phyloP scores from a whole-genome alignment of 2,113 vertebrate species.

The Pollachius pollachius region DNA sequence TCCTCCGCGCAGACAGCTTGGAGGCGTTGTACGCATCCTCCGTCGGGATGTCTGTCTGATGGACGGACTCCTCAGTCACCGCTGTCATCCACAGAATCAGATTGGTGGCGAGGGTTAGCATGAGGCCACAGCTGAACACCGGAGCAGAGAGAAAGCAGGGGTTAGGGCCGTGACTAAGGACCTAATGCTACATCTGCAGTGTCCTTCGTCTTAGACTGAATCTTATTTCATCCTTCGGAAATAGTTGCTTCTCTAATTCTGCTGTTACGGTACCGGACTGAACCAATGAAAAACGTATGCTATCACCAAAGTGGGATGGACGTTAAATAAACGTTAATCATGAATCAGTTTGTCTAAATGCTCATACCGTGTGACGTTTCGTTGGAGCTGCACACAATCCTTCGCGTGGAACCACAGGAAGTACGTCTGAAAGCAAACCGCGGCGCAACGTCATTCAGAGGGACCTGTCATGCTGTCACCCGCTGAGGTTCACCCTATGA shows the following conservation, averaged over 20 bases:
- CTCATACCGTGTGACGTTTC: conserved; percentile 82
- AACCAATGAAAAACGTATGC: no score
- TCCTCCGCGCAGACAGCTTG: neutral
- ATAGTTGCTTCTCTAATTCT: no score
- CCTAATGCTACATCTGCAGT: no score
- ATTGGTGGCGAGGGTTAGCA: conserved; percentile 90
- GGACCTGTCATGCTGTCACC: neutral
- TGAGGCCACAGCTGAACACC: conserved; percentile 83
- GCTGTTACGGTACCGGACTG: no score
- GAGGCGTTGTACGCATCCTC: conserved; percentile 8
- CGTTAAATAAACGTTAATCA: no score
- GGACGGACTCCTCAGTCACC: conserved; percentile 90
- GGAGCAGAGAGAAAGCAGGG: neutral
- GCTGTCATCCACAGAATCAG: conserved; percentile 88
- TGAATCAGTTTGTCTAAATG: neutral
- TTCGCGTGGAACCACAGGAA: conserved; percentile 90
- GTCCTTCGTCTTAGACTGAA: no score
- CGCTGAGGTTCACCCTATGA: neutral
- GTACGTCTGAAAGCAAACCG: conserved; percentile 78
- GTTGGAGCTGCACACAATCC: conserved; percentile 86
- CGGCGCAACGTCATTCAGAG: neutral
- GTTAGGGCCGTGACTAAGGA: no score
- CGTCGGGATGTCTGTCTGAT: conserved; percentile 73
- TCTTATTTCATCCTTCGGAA: no score
- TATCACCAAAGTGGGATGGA: no score